phyloP scores from a whole-genome alignment of 2,797 vertebrate genomes.

The Pangasius sanitwongsei region DNA sequence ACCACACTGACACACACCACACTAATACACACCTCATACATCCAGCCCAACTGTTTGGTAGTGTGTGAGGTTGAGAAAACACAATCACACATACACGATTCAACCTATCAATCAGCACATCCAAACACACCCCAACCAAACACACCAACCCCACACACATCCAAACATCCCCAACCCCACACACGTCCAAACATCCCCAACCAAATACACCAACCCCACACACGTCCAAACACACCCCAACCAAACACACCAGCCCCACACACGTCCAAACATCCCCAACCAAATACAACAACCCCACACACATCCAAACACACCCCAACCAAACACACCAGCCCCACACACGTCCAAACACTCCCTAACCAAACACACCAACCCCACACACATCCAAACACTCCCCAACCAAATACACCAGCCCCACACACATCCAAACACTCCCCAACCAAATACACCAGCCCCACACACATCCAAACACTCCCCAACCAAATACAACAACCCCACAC shows the following conservation, averaged over 20 bases:
- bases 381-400: constrained; percentile 4
- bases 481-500: neutral
- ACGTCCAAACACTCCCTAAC: neutral
- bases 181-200: neutral
- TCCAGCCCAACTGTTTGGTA: neutral
- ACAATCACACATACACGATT: neutral
- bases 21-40: neutral
- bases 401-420: neutral
- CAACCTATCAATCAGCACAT: neutral
- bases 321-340: constrained; percentile 34
- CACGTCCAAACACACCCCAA: neutral
- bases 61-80: neutral
- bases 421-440: neutral
- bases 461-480: neutral
- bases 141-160: neutral
- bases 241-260: neutral
- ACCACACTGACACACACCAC: neutral
- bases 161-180: neutral
- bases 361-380: neutral
- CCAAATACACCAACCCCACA: neutral
- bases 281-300: neutral
- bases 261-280: neutral
- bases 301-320: neutral
- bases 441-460: neutral
- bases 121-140: neutral